A percentile compares a stretch with the other conserved stretches of the same genome.
These are phyloP conservation scores for Actinostola sp. DNA, from an alignment of 92 coral and sea anemone genomes.

Conservation along the genomic window DNA sequence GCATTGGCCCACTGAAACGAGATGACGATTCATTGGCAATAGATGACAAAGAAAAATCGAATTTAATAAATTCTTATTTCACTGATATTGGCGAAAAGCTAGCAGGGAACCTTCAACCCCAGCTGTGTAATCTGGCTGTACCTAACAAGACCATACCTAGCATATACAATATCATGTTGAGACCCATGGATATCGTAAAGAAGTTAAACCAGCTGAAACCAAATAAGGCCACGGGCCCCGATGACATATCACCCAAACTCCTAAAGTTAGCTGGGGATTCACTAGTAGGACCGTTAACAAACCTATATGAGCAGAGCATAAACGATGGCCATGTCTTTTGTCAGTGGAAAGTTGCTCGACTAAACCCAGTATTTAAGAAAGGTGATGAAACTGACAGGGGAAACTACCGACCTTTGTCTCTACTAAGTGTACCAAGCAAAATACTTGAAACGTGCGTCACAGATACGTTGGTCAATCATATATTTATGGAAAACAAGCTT, in stretches of 20 bases:
- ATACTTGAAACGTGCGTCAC: slow-evolving; percentile 28
- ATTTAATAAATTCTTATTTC: not conserved
- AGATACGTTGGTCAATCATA: slow-evolving; percentile 26
- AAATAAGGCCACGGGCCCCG: slow-evolving; percentile 26
- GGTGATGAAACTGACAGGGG: slow-evolving; percentile 35
- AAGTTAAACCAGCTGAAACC: slow-evolving; percentile 7
- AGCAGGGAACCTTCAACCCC: no score
- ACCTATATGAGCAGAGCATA: slow-evolving; percentile 11
- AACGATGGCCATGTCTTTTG: slow-evolving; percentile 12
- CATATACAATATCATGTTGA: not conserved
- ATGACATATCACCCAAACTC: slow-evolving; percentile 31
- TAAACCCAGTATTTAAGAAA: slow-evolving; percentile 38
- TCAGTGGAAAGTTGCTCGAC: slow-evolving; percentile 29
- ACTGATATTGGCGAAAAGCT: no score
- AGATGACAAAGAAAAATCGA: not conserved
- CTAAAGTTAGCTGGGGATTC: slow-evolving; percentile 32
- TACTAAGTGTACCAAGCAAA: slow-evolving; percentile 46
- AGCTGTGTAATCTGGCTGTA: no score
- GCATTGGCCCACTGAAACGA: slow-evolving; percentile 35
- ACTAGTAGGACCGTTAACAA: not conserved
- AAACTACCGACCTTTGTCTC: slow-evolving; percentile 42
- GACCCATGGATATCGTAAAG: not conserved
- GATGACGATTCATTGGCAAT: slow-evolving; percentile 6
- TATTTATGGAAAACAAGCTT: slow-evolving; percentile 11
- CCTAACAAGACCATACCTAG: no score